Conservation (phyloP, 1,140 invertebrate genomes). For the Nautilus pompilius region DNA sequence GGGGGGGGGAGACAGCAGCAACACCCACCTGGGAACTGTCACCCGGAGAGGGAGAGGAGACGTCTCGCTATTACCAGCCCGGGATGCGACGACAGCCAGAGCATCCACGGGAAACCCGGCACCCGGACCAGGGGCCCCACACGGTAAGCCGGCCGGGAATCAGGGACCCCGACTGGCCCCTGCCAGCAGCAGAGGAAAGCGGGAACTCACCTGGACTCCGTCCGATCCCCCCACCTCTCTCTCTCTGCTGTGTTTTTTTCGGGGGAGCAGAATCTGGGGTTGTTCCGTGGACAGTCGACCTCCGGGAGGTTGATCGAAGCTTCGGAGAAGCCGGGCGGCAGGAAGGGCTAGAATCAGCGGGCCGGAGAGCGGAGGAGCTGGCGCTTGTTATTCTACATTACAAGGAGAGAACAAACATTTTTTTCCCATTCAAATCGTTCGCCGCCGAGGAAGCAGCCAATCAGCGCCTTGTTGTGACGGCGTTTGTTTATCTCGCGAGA, state of each 20-base stretch:
- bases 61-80: no score
- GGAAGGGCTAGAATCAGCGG: background rate
- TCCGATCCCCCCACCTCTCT: no score
- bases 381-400: background rate
- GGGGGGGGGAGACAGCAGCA: no score
- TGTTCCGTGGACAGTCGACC: background rate
- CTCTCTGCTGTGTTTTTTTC: background rate
- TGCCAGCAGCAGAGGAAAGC: no score
- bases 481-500: constrained; percentile 9
- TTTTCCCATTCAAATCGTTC: constrained; percentile 6
- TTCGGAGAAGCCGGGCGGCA: background rate
- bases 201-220: no score
- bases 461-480: background rate
- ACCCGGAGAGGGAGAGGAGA: no score
- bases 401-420: background rate
- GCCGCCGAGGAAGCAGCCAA: background rate
- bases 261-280: background rate
- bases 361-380: background rate
- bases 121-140: no score
- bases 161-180: no score
- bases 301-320: background rate
- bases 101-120: no score
- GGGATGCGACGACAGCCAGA: no score
- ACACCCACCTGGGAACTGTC: no score
- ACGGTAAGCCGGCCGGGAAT: no score